Base-by-base conservation (phyloP, 1,140 invertebrate species). In the Sinonovacula constricta region DNA sequence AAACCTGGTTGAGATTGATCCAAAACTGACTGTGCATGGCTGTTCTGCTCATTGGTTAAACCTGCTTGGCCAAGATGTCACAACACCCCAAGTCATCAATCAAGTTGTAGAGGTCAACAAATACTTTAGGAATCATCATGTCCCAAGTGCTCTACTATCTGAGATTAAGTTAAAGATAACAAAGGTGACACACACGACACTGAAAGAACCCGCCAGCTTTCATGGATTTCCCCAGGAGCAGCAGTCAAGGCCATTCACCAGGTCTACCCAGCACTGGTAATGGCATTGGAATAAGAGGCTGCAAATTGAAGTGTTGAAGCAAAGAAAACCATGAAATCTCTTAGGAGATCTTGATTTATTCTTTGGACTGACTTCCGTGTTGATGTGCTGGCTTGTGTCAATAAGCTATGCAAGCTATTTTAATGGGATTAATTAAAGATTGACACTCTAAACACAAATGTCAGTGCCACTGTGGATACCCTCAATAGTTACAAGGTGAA, bases 381-480 rank as follows among this genome's bases (percentile, higher is more conserved):
- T 33, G 74, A 68, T 45, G 65, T 77, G 1, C 24, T 77, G 22
- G 49, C 54, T 2, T 18, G 14, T 56, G 71, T 75, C 15, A 65
- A 65, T 14, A 66, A 54, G 31, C 49, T 75, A 10, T 75, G 39
- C 54, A 53, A 66, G 31, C 34, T 56, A 7, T 75, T 65, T 28
- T 60, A 75, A 28, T 18, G 34, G 22, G 60, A 75, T 56, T 15
- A 65, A 7, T 22, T 65, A 2, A 22, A 66, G 26, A 36, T 75
- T 15, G 71, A 75, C 0, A 54, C 22, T 22, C 30, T 75, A 15
- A 33, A 36, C 24, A 28, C n/a, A 1, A 54, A 24, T 33, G 22
- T 75, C 2, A 28, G 31, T 18, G 15, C 18, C n/a, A n/a, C n/a
- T n/a, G n/a, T n/a, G n/a, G n/a, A n/a, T 39, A 66, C 45, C 24